Conservation (phyloP, 2,797 vertebrate species). For the Lophura swinhoii region DNA sequence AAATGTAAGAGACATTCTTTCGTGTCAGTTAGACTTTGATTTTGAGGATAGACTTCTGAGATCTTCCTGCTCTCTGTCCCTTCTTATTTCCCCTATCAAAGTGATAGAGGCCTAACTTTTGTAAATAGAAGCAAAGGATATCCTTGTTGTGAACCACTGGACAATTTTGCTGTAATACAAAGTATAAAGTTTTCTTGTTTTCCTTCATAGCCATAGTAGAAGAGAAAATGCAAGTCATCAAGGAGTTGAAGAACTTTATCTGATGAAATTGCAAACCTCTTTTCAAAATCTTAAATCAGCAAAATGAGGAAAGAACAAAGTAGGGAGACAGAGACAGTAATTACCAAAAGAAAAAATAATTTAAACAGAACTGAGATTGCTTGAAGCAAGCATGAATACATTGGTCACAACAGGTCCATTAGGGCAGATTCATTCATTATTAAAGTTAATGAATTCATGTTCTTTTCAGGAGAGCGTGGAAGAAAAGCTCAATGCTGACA, state of each 20-base stretch:
- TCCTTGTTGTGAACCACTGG: background rate
- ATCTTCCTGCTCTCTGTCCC: background rate
- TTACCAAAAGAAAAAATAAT: background rate
- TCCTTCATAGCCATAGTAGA: background rate
- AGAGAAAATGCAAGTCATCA: background rate
- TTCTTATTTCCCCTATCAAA: background rate
- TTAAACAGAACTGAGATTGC: background rate
- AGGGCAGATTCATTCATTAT: background rate
- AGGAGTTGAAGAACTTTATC: background rate
- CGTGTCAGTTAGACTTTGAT: background rate
- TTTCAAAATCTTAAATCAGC: background rate
- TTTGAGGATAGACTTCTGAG: background rate
- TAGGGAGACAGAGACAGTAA: background rate
- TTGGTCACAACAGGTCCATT: background rate
- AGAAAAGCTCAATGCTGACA: background rate
- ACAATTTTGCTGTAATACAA: background rate
- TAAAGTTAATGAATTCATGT: conserved; percentile 1
- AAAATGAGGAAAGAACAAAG: background rate
- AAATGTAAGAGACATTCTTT: background rate
- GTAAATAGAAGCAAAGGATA: background rate
- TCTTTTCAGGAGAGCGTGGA: background rate
- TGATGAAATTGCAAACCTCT: background rate
- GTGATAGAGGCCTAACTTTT: background rate
- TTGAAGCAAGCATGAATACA: background rate
- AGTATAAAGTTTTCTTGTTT: background rate